phyloP scores from a whole-genome alignment of 2,888 invertebrate genomes.

The Ceramica pisi region DNA sequence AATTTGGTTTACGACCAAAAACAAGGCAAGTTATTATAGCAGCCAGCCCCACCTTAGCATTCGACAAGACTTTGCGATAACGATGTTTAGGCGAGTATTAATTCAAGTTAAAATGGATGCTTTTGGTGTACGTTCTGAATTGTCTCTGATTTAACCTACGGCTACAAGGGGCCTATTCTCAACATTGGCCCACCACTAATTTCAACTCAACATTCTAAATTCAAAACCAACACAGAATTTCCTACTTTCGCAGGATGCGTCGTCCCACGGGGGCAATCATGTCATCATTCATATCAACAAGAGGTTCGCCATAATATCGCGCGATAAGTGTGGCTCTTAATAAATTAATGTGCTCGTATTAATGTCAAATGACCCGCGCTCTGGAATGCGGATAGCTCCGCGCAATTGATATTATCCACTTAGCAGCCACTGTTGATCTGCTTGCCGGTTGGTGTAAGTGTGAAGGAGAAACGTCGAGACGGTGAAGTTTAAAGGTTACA shows the following conservation, averaged over 20 bases:
- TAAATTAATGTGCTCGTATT: constrained; percentile 84
- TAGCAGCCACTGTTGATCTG: constrained; percentile 83
- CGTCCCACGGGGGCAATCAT: constrained; percentile 65
- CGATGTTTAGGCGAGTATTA: background rate
- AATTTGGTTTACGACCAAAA: too few relatives aligned
- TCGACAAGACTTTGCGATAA: background rate
- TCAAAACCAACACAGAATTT: constrained; percentile 52
- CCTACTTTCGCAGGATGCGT: constrained; percentile 53
- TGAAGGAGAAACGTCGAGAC: constrained; percentile 18
- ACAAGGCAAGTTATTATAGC: background rate
- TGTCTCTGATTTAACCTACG: constrained; percentile 2
- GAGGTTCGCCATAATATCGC: constrained; percentile 61
- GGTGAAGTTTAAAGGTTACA: constrained; percentile 1
- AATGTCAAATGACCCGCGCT: constrained; percentile 82
- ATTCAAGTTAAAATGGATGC: background rate
- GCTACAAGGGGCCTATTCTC: constrained; percentile 5
- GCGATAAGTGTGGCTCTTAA: constrained; percentile 70
- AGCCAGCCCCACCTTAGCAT: background rate
- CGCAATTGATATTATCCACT: constrained; percentile 89
- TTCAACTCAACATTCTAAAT: constrained; percentile 32
- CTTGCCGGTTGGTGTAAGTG: constrained; percentile 69
- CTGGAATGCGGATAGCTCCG: constrained; percentile 88
- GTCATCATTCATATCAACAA: constrained; percentile 57
- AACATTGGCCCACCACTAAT: constrained; percentile 21
- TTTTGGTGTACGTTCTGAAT: background rate